Evolutionary conservation across 2,888 invertebrate genomes (phyloP), one percentile per base, ranked within the genome.

Genomic region (Psylliodes chrysocephalus): DNA sequence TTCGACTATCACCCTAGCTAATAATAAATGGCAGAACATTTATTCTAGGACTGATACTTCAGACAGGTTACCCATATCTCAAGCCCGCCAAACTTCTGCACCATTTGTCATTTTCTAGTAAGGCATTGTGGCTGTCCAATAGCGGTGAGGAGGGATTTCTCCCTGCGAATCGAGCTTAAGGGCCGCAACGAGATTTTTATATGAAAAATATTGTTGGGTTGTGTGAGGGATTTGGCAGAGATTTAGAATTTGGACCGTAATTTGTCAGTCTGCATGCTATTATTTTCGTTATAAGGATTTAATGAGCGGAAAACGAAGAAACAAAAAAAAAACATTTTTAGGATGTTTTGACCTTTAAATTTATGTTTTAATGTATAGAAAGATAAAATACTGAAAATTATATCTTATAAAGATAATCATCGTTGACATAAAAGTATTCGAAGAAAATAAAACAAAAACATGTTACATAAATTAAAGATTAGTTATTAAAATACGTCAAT

Each of bases 11-110:
- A 25, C 35, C 22, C 19, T 3, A 7, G 14, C 59, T 54, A 53
- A 54, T 53, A 53, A 63, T 63, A 59, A 63, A 63, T 63, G 63
- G 63, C 25, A 28, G 66, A 59, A 67, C 69, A 72, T 73, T 65
- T 61, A 59, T 66, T 55, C 60, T 69, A 71, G 71, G 71, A 73
- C 65, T 72, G 75, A 75, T 74, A 72, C 75, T 66, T 68, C 66
- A 66, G 73, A 74, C 75, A 73, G 73, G 71, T 73, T 70, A 72
- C 70, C 72, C 71, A 71, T 75, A 73, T 73, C 71, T 73, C 69
- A 67, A 44, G 15, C 57, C 59, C 55, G 60, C 68, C 61, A 64
- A 54, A 57, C 60, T 56, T 54, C 30, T 40, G 60, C 52, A 53
- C 64, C 67, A 72, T 72, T 71, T 71, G 63, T 72, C 71, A 72